A percentile compares a stretch with the other conserved stretches of the same genome.
phyloP scores from a whole-genome alignment of 2,113 vertebrate species.

The Atrichornis clamosus region DNA sequence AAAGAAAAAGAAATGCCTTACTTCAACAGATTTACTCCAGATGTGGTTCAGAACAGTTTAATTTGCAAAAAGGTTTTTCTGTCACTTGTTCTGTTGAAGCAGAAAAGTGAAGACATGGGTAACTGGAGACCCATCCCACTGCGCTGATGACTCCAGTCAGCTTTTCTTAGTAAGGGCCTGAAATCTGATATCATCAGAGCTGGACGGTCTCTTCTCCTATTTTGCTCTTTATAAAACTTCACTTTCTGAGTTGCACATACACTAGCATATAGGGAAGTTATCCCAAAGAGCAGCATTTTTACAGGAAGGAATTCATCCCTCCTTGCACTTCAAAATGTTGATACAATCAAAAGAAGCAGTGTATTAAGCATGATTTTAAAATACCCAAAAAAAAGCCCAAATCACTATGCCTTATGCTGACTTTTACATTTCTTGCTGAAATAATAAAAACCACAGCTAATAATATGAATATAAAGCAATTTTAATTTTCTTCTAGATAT shows the following conservation, averaged over 20 bases:
- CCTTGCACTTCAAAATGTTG: not conserved
- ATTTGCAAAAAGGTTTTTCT: not conserved
- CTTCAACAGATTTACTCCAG: not conserved
- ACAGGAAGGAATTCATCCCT: not conserved
- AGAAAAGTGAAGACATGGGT: not conserved
- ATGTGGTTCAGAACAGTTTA: not conserved
- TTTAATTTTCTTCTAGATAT: slow-evolving; percentile 66
- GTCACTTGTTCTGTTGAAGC: not conserved
- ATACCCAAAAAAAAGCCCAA: not conserved
- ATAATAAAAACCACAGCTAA: not conserved
- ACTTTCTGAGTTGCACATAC: not conserved
- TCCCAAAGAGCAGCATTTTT: not conserved
- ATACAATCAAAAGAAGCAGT: not conserved
- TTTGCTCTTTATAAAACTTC: not conserved
- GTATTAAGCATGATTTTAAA: not conserved
- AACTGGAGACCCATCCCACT: not conserved
- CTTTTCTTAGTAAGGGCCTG: not conserved
- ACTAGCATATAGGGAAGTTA: not conserved
- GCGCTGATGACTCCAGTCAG: rapidly evolving
- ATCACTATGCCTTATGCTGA: not conserved
- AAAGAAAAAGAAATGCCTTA: not conserved
- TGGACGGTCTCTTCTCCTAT: not conserved
- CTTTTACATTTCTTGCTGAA: not conserved
- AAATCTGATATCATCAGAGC: not conserved
- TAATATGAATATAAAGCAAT: slow-evolving; percentile 70